phyloP scores from a whole-genome alignment of 2,113 vertebrate species.

The Romanogobio albipinnatus region DNA sequence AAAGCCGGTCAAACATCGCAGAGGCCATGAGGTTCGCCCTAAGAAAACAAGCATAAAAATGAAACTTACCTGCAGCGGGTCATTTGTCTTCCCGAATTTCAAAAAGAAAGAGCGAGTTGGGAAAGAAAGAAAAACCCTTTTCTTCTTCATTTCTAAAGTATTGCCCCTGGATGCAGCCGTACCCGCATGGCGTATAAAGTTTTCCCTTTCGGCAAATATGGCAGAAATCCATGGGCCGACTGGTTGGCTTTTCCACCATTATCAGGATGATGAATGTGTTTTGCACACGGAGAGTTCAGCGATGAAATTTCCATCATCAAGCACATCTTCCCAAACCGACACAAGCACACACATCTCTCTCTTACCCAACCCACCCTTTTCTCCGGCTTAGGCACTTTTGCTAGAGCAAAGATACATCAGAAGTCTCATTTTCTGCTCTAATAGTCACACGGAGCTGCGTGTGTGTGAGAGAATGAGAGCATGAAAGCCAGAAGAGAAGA shows the following conservation, averaged over 20 bases:
- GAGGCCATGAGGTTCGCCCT: constrained; percentile 17
- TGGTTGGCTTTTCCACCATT: constrained; percentile 32
- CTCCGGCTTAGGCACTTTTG: not conserved
- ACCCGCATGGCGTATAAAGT: constrained; percentile 46
- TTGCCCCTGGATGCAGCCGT: constrained; percentile 36
- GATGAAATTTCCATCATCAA: constrained; percentile 55
- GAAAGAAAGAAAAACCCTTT: constrained; percentile 45
- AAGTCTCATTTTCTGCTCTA: constrained; percentile 18
- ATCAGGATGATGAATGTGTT: constrained; percentile 64
- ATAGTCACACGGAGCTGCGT: not conserved
- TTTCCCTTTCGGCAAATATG: constrained; percentile 48
- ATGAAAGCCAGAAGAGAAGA: constrained; percentile 26
- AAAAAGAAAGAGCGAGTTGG: constrained; percentile 36
- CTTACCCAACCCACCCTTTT: constrained; percentile 10
- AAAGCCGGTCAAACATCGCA: constrained; percentile 43
- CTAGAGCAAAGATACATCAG: constrained; percentile 12
- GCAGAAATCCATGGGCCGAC: constrained; percentile 33
- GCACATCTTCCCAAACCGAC: constrained; percentile 46
- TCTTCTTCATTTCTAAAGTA: constrained; percentile 39
- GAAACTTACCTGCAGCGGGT: constrained; percentile 66
- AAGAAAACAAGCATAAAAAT: constrained; percentile 46
- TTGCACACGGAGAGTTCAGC: constrained; percentile 52
- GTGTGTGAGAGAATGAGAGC: not conserved
- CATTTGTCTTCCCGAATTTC: constrained; percentile 53
- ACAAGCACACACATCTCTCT: constrained; percentile 26